These are phyloP conservation scores for Pica pica DNA, from an alignment of 2,113 vertebrate species.

Conservation along the genomic window DNA sequence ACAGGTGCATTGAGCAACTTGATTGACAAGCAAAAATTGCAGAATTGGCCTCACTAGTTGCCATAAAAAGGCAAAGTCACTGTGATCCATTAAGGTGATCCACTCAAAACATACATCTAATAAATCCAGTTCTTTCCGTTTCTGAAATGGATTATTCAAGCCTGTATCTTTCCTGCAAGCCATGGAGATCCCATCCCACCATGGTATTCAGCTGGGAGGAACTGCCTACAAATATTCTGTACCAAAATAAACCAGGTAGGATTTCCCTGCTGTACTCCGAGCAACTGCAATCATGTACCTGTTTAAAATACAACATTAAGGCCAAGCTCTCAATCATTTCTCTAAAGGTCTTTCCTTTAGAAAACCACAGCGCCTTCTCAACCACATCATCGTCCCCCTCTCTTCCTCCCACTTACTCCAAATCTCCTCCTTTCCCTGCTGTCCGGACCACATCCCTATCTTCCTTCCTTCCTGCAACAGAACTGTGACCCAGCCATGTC, in stretches of 20 bases:
- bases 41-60: not conserved
- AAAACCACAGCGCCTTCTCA: not conserved
- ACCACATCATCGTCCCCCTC: not conserved
- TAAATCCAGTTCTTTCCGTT: not conserved
- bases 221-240: not conserved
- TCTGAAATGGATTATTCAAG: not conserved
- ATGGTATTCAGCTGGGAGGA: fast-evolving
- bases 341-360: not conserved
- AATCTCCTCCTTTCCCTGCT: not conserved
- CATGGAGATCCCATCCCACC: not conserved
- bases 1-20: not conserved
- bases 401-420: not conserved
- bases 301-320: not conserved
- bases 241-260: not conserved
- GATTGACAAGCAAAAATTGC: not conserved
- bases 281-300: not conserved
- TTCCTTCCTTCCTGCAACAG: not conserved
- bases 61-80: not conserved
- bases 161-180: not conserved
- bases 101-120: not conserved
- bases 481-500: not conserved
- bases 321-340: not conserved
- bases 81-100: fast-evolving
- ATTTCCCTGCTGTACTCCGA: not conserved
- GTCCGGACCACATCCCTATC: not conserved